Base-by-base conservation (phyloP, 2,888 invertebrate species). In the Julus scanicus region DNA sequence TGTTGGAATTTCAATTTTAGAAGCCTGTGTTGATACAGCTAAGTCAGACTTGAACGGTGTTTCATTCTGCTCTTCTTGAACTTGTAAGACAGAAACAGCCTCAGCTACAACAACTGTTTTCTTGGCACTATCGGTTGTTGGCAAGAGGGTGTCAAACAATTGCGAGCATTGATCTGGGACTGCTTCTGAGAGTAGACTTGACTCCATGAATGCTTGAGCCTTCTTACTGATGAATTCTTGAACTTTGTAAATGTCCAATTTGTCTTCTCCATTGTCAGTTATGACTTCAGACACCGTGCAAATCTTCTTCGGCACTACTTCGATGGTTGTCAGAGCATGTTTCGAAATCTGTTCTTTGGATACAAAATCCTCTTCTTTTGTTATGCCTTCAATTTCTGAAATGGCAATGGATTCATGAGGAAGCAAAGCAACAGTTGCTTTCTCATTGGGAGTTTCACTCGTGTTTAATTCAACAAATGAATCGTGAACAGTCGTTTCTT, bases 391-490 rank as follows among this genome's bases (percentile, higher is more conserved):
- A 11, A 89, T 89, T 85, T 89, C 89, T 80, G 63, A 86, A 86
- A 90, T 84, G 63, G 89, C 88, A 53, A 90, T 44, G 9, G 90
- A 88, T 86, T 89, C 88, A 88, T 88, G 84, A 88, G 89, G 89
- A 84, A 89, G 87, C 53, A 90, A 88, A 63, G 89, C 88, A 84
- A 89, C 63, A n/a, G 57, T 44, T 20, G 89, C 90, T 89, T 86
- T 84, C 71, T 89, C 87, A 8, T 89, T 80, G n/a, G 29, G 29
- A 11, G 87, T 85, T 87, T 89, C 88, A 13, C 88, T 44, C 15
- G 88, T 40, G 40, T 89, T 86, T 83, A 80, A 29, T 17, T 86
- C 89, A 89, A 44, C 84, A 44, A 37, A 29, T 86, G 11, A 84
- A 20, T 86, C 87, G 83, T 49, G 80, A 40, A 63, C 57, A 3